phyloP scores from a whole-genome alignment of 1,140 invertebrate genomes.

The Leguminivora glycinivorella region DNA sequence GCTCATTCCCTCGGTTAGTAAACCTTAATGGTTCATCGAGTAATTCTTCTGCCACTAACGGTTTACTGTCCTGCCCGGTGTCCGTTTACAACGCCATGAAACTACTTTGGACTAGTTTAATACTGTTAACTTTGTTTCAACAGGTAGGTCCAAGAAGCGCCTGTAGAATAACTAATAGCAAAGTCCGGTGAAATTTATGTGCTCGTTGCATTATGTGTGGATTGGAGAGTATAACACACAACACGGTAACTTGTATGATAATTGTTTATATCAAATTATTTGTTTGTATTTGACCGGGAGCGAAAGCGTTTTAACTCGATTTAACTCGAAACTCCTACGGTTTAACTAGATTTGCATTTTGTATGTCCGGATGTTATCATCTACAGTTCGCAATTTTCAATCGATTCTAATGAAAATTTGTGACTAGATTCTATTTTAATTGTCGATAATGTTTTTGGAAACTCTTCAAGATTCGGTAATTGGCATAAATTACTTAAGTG shows the following conservation, averaged over 20 bases:
- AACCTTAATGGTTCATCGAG: conserved; percentile 16
- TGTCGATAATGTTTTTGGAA: too few relatives aligned
- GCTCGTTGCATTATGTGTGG: background rate
- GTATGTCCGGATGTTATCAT: too few relatives aligned
- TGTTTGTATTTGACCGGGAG: too few relatives aligned
- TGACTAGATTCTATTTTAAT: too few relatives aligned
- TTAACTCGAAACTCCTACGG: too few relatives aligned
- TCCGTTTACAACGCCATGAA: conserved; percentile 16
- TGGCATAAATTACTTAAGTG: too few relatives aligned
- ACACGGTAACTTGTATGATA: background rate
- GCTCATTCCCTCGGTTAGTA: conserved; percentile 14
- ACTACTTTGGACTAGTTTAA: conserved; percentile 12
- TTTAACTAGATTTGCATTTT: too few relatives aligned
- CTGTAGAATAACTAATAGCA: background rate
- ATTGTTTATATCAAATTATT: too few relatives aligned
- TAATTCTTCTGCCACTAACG: conserved; percentile 16
- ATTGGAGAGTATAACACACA: background rate
- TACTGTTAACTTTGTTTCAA: conserved; percentile 23
- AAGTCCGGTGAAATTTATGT: background rate
- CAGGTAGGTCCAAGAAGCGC: background rate
- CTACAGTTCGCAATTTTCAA: too few relatives aligned
- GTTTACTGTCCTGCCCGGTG: conserved; percentile 21
- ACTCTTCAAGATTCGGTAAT: too few relatives aligned
- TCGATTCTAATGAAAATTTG: too few relatives aligned
- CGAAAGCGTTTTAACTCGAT: too few relatives aligned